A percentile compares a stretch with the other conserved stretches of the same genome.
Evolutionary conservation across 2,113 vertebrate species (phyloP).

Genomic region (Tympanuchus pallidicinctus): DNA sequence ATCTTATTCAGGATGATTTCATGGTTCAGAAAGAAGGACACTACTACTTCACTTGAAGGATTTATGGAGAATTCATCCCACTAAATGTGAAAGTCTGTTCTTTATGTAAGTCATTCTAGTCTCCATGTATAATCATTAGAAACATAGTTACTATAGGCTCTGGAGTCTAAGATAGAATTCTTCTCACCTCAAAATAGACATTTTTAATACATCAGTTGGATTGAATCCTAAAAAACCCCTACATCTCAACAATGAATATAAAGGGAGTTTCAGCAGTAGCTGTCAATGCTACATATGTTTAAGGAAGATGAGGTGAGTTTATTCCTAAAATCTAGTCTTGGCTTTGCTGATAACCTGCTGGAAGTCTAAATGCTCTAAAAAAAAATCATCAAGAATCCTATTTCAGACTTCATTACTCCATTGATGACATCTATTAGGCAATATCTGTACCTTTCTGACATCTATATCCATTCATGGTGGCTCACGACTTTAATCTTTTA

Average conservation of each 20-base stretch:
- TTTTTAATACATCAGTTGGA: not conserved
- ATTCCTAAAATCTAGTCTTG: not conserved
- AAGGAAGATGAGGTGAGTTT: not conserved
- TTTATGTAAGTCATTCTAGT: not conserved
- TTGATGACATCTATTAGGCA: not conserved
- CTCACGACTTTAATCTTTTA: not conserved
- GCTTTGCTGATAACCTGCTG: not conserved
- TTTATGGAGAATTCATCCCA: not conserved
- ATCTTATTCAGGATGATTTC: slow-evolving; percentile 8
- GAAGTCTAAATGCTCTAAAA: not conserved
- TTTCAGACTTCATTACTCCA: not conserved
- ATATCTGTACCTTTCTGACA: not conserved
- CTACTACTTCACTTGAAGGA: not conserved
- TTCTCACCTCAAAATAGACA: not conserved
- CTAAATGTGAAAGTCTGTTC: not conserved
- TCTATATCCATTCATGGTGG: not conserved
- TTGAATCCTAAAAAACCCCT: not conserved
- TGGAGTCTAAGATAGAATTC: not conserved
- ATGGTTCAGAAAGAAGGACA: slow-evolving; percentile 10
- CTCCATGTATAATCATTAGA: not conserved
- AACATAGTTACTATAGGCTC: not conserved
- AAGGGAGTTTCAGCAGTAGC: not conserved
- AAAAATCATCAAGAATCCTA: not conserved
- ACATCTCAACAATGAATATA: not conserved
- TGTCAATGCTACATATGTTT: not conserved